These are phyloP conservation scores for Philotrypesis tridentata DNA, from an alignment of 1,140 invertebrate species.

Conservation along the genomic window DNA sequence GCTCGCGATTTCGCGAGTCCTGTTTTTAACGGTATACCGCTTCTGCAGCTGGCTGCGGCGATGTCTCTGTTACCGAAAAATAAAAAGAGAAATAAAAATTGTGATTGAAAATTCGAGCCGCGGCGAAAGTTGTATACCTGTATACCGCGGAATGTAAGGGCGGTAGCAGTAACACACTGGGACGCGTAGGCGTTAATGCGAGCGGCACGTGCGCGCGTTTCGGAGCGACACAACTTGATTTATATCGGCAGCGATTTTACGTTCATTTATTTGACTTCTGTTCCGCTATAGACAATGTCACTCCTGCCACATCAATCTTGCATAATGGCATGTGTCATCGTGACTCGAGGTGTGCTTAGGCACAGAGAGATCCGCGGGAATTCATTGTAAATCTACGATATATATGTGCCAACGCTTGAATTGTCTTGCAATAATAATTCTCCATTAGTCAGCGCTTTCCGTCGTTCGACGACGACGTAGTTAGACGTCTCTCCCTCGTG, in stretches of 20 bases:
- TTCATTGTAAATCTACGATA: background rate
- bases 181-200: background rate
- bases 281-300: background rate
- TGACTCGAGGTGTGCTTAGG: background rate
- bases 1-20: background rate
- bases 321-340: background rate
- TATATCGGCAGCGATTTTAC: background rate
- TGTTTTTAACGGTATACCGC: background rate
- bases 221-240: background rate
- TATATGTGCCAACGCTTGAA: background rate
- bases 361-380: background rate
- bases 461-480: too few relatives aligned
- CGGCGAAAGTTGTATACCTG: constrained; percentile 9
- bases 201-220: background rate
- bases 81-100: too few relatives aligned
- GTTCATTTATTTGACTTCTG: background rate
- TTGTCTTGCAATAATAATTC: background rate
- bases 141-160: too few relatives aligned
- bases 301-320: background rate
- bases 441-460: background rate
- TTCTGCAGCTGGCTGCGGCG: background rate
- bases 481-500: too few relatives aligned
- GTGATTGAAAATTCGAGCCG: background rate
- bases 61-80: background rate
- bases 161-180: background rate